Conservation (phyloP, 1,140 invertebrate genomes). For the Ptiloglossa arizonensis region DNA sequence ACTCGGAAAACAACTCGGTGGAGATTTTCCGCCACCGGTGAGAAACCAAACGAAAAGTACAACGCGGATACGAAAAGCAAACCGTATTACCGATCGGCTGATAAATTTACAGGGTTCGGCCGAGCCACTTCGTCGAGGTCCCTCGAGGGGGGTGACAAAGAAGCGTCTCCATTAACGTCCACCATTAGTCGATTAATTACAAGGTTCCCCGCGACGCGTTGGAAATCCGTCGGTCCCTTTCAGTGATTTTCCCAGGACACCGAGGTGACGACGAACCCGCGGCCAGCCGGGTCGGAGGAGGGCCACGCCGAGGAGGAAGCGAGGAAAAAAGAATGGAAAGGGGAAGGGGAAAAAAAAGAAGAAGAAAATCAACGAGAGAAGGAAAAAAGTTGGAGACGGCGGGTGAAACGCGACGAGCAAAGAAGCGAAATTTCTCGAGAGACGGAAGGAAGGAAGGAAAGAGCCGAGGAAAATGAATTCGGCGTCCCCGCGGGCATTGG, state of each 20-base stretch:
- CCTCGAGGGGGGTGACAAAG: background rate
- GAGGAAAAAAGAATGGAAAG: constrained; percentile 28
- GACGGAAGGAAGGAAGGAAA: constrained; percentile 72
- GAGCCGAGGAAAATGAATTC: constrained; percentile 75
- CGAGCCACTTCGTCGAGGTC: background rate
- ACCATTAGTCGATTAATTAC: constrained; percentile 43
- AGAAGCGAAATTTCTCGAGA: constrained; percentile 72
- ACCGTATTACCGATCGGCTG: background rate
- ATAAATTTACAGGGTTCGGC: background rate
- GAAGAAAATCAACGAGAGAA: too few species aligned
- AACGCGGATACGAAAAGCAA: background rate
- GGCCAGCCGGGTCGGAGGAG: background rate
- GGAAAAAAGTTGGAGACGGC: background rate
- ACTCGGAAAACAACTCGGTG: too few species aligned
- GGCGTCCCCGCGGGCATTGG: constrained; percentile 55
- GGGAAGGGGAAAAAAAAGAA: constrained; percentile 20
- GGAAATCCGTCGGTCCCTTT: constrained; percentile 26
- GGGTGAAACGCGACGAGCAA: background rate
- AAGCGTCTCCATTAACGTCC: background rate
- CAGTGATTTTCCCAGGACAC: constrained; percentile 32
- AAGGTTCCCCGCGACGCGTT: constrained; percentile 8
- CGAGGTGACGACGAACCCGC: constrained; percentile 18
- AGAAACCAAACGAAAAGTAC: background rate
- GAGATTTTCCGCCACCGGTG: background rate
- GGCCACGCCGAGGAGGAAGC: background rate